Evolutionary conservation across 2,797 vertebrate species (phyloP), one percentile per base, ranked within the genome.

Genomic region (Lates japonicus): DNA sequence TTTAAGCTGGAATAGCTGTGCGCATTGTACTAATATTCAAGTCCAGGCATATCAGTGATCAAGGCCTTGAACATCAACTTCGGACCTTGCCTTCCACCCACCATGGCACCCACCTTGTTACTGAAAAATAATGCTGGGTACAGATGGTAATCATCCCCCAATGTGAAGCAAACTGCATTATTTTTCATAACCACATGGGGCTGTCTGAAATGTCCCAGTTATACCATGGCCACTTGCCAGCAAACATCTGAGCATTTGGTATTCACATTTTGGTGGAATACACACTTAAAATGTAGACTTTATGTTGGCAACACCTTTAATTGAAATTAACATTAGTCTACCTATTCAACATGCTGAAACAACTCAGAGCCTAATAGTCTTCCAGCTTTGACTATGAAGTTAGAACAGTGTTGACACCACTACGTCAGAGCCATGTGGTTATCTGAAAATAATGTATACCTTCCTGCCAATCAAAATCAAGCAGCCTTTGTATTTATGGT

Each of bases 291-390:
- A 44, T 51, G 13, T 35, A 85, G 85, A 87, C 75, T 51, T 81
- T 83, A 74, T 84, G 31, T 84, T 82, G 83, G 78, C 79, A 74
- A 10, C 16, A 46, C 29, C 16, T 72, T 14, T 78, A 39, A 58
- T 69, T 68, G 37, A 16, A 78, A 59, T 70, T 1, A 74, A 10
- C 19, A 55, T 61, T 41, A 62, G 58, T 70, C 61, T 64, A 3
- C 20, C 51, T 59, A 19, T 71, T 62, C 17, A 65, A 55, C 19
- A 37, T 66, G 54, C 8, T 11, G 12, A 44, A 25, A 29, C 25
- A 54, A 60, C 44, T 1, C 33, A 52, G 54, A 58, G 16, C 8
- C 25, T 39, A 46, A 81, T 20, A 52, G 12, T 42, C 6, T 37
- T 71, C 42, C 19, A 80, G 54, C 64, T 52, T 3, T 60, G 17